A percentile compares a stretch with the other conserved stretches of the same genome.
Conservation (phyloP, 1,140 invertebrate genomes). For the Gryon sp. region DNA sequence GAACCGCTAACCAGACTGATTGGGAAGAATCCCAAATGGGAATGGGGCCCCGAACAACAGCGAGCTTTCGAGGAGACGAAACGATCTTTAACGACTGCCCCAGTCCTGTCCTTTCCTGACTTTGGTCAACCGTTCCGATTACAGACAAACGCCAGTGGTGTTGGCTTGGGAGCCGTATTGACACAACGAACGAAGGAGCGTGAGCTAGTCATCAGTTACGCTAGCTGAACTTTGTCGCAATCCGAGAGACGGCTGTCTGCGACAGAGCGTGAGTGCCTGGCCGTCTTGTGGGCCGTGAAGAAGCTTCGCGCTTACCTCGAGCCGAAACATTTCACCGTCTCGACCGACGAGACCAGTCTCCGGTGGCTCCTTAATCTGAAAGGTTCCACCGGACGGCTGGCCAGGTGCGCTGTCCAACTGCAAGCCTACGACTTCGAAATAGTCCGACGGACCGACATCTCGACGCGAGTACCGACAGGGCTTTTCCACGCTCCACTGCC, state of each 20-base stretch:
- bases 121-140: not conserved
- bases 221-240: not conserved
- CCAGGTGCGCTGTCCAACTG: not conserved
- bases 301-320: slow-evolving; percentile 17
- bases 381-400: not conserved
- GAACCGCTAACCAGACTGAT: no score
- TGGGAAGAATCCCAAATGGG: not conserved
- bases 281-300: not conserved
- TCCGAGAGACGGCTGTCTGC: not conserved
- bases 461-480: not conserved
- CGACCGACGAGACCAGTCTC: not conserved
- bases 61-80: not conserved
- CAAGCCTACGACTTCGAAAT: not conserved
- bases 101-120: not conserved
- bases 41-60: not conserved
- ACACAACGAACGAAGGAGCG: not conserved
- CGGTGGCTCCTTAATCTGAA: not conserved
- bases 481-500: no score
- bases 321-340: no score
- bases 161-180: not conserved
- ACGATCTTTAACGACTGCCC: not conserved
- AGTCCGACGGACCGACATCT: not conserved
- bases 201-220: not conserved
- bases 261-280: slow-evolving; percentile 1
- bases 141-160: not conserved